phyloP scores from a whole-genome alignment of 2,888 invertebrate species.

The Cheiracanthium punctorium region DNA sequence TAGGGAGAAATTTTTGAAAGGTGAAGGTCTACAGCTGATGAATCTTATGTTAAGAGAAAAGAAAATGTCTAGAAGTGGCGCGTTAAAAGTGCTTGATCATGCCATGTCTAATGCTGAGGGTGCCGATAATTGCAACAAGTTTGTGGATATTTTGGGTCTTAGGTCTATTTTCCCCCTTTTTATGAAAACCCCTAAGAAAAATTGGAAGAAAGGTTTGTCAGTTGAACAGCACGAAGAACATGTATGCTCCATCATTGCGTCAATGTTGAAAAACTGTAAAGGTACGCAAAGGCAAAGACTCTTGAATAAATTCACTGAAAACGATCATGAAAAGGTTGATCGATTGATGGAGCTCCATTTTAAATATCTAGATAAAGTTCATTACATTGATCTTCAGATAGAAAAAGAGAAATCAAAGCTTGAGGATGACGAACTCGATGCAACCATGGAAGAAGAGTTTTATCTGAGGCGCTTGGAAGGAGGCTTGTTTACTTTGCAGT shows the following conservation, averaged over 20 bases:
- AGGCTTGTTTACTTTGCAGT: slow-evolving; percentile 96
- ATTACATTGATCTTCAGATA: slow-evolving; percentile 86
- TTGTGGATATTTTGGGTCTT: slow-evolving; percentile 97
- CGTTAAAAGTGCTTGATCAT: slow-evolving; percentile 97
- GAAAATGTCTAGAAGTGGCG: slow-evolving; percentile 96
- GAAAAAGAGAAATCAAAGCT: slow-evolving; percentile 78
- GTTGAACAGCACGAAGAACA: slow-evolving; percentile 95
- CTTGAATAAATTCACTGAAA: slow-evolving; percentile 96
- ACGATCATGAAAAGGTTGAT: slow-evolving; percentile 98
- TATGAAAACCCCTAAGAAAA: slow-evolving; percentile 97
- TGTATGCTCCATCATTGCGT: slow-evolving; percentile 93
- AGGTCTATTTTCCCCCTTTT: slow-evolving; percentile 98
- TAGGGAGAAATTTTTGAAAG: slow-evolving; percentile 92
- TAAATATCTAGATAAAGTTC: slow-evolving; percentile 95
- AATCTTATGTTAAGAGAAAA: slow-evolving; percentile 98
- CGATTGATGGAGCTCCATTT: slow-evolving; percentile 96
- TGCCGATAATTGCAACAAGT: slow-evolving; percentile 93
- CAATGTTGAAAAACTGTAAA: slow-evolving; percentile 93
- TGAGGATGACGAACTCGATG: slow-evolving; percentile 78
- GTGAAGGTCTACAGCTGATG: slow-evolving; percentile 99
- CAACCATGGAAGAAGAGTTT: slow-evolving; percentile 87
- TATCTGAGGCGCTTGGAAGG: slow-evolving; percentile 92
- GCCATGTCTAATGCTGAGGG: slow-evolving; percentile 96
- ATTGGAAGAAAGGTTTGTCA: slow-evolving; percentile 79
- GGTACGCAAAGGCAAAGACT: slow-evolving; percentile 92